Conservation (phyloP, 2,797 vertebrate species). For the Parambassis ranga region DNA sequence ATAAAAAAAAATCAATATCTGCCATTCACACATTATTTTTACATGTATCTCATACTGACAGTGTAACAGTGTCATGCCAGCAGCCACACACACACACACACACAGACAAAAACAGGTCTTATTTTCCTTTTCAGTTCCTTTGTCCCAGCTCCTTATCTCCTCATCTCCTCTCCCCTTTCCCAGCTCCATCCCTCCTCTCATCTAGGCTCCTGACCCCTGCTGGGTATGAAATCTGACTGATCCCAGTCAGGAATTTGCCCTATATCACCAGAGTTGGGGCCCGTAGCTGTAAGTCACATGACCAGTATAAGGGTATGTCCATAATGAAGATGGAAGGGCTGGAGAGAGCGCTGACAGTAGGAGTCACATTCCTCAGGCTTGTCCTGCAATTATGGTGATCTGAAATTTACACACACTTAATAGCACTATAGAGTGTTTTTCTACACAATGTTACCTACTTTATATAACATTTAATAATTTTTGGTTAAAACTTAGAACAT, state of each 20-base stretch:
- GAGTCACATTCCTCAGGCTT: constrained; percentile 62
- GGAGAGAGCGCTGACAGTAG: constrained; percentile 49
- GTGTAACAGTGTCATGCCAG: too few species aligned
- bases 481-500: too few species aligned
- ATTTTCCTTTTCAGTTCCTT: not conserved
- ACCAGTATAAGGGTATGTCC: constrained; percentile 58
- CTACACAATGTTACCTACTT: too few species aligned
- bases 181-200: constrained; percentile 8
- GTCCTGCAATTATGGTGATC: constrained; percentile 31
- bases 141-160: constrained; percentile 12
- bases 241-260: constrained; percentile 74
- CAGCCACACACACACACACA: too few species aligned
- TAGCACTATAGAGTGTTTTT: not conserved
- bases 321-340: constrained; percentile 73
- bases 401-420: constrained; percentile 7
- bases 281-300: constrained; percentile 74
- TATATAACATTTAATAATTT: too few species aligned
- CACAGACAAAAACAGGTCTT: too few species aligned
- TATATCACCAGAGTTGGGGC: constrained; percentile 58
- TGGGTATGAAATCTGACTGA: constrained; percentile 64
- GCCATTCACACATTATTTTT: too few species aligned
- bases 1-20: too few species aligned
- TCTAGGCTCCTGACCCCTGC: constrained; percentile 46
- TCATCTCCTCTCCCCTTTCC: constrained; percentile 2
- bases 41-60: too few species aligned